Evolutionary conservation across 2,113 vertebrate species (phyloP), one percentile per base, ranked within the genome.

Genomic region (Corvus moneduloides): DNA sequence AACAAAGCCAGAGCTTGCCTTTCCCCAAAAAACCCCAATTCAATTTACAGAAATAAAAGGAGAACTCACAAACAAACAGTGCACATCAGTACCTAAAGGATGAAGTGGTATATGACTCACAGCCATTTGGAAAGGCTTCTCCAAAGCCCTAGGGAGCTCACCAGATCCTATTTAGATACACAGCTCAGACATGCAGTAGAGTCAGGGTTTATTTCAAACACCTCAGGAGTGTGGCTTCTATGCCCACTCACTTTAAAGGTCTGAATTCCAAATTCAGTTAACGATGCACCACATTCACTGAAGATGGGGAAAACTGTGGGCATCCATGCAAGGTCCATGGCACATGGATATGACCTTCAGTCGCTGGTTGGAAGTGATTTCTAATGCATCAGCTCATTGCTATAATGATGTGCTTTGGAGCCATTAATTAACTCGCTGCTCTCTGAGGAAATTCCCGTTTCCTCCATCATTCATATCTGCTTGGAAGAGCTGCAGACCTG

Each of bases 71-170:
- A 77, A 54, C n/a, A 73, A 77, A 48, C 41, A 68, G 37, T 27
- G 78, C 37, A 46, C 72, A 94, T 86, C 80, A 78, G 79, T 26
- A 86, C 33, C 54, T 94, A 72, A 90, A 92, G 82, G 64, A 95
- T 75, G 82, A 87, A 92, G 81, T 43, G 51, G 66, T 75, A 12
- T 64, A 46, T 95, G 93, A 84, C 77, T 94, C 74, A 79, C 49
- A 94, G 16, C 32, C 71, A 32, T 73, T 95, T 95, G 55, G 77
- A 95, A 84, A 93, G 72, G 64, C 55, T 92, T 64, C 84, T 94
- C 49, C 67, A 87, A 80, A 89, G 39, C 63, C 41, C 86, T 16
- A 46, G 68, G 56, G 87, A 56, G n/a, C n/a, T 91, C 64, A 75
- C 75, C 83, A 89, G 27, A 68, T 68, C 41, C 10, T 66, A 41